phyloP scores from a whole-genome alignment of 2,113 vertebrate species.

The Calidris pygmaea region DNA sequence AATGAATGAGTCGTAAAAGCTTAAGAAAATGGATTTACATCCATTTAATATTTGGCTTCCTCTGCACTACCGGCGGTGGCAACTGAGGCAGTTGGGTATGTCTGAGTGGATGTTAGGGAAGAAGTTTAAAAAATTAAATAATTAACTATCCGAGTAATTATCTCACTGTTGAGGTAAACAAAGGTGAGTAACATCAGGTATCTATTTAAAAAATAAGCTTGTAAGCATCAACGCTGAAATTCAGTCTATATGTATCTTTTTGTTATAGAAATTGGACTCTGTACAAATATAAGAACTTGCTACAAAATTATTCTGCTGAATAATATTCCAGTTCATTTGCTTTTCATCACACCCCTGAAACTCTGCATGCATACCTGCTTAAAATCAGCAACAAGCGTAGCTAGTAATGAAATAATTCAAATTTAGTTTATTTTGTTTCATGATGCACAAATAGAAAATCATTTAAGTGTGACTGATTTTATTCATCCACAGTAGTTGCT shows the following conservation, averaged over 20 bases:
- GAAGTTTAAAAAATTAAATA: neutral
- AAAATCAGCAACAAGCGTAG: neutral
- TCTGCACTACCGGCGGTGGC: neutral
- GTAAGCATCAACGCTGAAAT: neutral
- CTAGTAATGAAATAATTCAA: conserved; percentile 40
- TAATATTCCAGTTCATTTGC: neutral
- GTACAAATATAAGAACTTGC: neutral
- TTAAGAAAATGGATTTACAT: neutral
- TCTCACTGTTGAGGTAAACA: neutral
- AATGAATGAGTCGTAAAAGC: neutral
- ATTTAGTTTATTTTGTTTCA: conserved; percentile 38
- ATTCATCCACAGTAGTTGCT: conserved; percentile 24
- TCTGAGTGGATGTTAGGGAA: neutral
- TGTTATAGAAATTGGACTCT: neutral
- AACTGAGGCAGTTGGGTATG: neutral
- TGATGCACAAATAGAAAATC: conserved; percentile 48
- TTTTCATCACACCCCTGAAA: neutral
- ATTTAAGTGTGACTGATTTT: conserved; percentile 49
- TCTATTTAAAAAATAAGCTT: neutral
- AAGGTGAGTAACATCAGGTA: neutral
- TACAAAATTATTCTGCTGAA: neutral
- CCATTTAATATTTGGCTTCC: neutral
- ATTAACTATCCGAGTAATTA: neutral
- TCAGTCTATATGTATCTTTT: neutral
- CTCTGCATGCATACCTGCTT: neutral